A percentile compares a stretch with the other conserved stretches of the same genome.
phyloP scores from a whole-genome alignment of 2,888 invertebrate genomes.

The Drosophila pseudotakahashii region DNA sequence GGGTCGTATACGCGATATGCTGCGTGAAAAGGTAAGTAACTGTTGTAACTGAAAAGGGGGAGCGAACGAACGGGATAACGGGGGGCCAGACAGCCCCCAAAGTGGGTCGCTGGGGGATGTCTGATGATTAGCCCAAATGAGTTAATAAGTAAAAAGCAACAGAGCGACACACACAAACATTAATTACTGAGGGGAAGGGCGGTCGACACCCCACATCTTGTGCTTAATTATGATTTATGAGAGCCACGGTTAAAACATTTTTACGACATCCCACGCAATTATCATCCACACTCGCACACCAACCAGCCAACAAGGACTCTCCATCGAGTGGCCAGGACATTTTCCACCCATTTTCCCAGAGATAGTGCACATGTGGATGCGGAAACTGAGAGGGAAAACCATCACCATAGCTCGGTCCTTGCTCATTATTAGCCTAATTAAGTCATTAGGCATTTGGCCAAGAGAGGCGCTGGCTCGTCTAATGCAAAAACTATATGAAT shows the following conservation, averaged over 20 bases:
- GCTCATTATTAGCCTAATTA: constrained; percentile 71
- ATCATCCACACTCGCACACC: constrained; percentile 34
- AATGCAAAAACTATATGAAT: constrained; percentile 72
- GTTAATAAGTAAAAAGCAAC: constrained; percentile 65
- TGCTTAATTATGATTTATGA: constrained; percentile 77
- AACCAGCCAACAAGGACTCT: constrained; percentile 3
- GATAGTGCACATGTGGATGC: constrained; percentile 54
- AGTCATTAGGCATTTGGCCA: constrained; percentile 74
- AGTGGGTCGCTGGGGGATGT: constrained; percentile 30
- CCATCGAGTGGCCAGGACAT: constrained; percentile 25
- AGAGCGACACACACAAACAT: constrained; percentile 57
- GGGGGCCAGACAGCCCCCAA: constrained; percentile 1
- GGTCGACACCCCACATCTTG: constrained; percentile 54
- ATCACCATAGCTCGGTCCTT: constrained; percentile 3
- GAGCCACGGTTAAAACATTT: constrained; percentile 68
- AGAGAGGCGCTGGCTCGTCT: constrained; percentile 26
- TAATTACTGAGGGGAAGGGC: constrained; percentile 49
- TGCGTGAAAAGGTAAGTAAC: constrained; percentile 92
- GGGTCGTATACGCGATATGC: constrained; percentile 93
- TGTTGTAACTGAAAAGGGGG: not conserved
- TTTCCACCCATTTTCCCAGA: constrained; percentile 20
- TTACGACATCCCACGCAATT: constrained; percentile 64
- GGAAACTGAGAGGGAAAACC: constrained; percentile 5
- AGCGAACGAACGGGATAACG: not conserved
- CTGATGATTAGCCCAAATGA: constrained; percentile 71